Base-by-base conservation (phyloP, 1,140 invertebrate genomes). In the Drosophila sp. region DNA sequence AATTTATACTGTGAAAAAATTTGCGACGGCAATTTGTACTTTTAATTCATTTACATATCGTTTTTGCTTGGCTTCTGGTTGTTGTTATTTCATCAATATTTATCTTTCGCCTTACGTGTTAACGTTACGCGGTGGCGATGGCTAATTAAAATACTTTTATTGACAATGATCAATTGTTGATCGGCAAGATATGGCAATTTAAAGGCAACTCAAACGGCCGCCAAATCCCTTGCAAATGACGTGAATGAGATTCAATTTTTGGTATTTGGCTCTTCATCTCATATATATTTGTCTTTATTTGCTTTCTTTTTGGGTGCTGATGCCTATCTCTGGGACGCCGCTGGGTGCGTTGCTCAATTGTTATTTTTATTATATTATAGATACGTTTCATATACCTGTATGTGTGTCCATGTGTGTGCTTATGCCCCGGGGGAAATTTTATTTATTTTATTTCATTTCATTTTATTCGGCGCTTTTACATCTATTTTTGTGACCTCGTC, bases 371-470 rank as follows among this genome's bases (percentile, higher is more conserved):
- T 58, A 70, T 35, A 47, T 62, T 23, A 17, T 17, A 58, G 23
- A 30, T 8, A 11, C 50, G 25, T 35, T 33, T 27, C n/a, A 25
- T 40, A 56, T 56, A 25, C 40, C 40, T 7, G 5, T 47, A 7
- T 47, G 17, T 47, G 23, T 47, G 5, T 25, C 23, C 8, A 7
- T 17, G 41, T 17, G 4, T 44, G n/a, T 47, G 44, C 5, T 33
- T n/a, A 1, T 27, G 44, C 44, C 44, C 44, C 23, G 44, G 44
- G 1, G 23, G 10, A 10, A 5, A 8, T 47, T 57, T 65, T 72
- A 72, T 74, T 74, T 72, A 72, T 25, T 73, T 73, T 71, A 60
- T 71, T 69, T 70, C 27, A 35, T 58, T 55, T 8, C 32, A 72
- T 55, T 73, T 70, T 66, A 74, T 38, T 17, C 72, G 38, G 41